These are phyloP conservation scores for Pararge aegeria DNA, from an alignment of 1,140 invertebrate species.

Conservation along the genomic window DNA sequence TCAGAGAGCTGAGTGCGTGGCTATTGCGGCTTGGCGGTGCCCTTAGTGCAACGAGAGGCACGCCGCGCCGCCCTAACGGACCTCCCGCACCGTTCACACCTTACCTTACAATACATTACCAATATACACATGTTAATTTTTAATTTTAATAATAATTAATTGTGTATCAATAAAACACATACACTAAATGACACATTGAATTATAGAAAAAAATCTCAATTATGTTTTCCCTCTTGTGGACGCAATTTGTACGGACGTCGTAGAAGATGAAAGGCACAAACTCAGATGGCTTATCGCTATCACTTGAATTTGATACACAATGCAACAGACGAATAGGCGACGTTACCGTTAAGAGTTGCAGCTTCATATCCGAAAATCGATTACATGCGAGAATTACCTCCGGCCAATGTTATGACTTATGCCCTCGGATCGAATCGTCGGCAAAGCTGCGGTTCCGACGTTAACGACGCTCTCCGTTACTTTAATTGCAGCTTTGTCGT, in stretches of 20 bases:
- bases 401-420: slow-evolving; percentile 41
- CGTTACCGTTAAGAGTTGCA: slow-evolving; percentile 17
- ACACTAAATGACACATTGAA: too few relatives aligned
- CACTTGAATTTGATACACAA: background rate
- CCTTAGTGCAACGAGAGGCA: slow-evolving; percentile 14
- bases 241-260: background rate
- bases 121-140: background rate
- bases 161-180: too few relatives aligned
- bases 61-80: slow-evolving; percentile 12
- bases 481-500: slow-evolving; percentile 68
- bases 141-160: too few relatives aligned
- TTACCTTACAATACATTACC: slow-evolving; percentile 1
- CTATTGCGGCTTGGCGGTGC: background rate
- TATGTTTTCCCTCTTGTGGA: too few relatives aligned
- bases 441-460: slow-evolving; percentile 44
- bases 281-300: background rate
- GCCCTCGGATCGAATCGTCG: slow-evolving; percentile 43
- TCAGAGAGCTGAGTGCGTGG: slow-evolving; percentile 20
- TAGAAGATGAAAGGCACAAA: too few relatives aligned
- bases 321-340: background rate
- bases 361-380: slow-evolving; percentile 34
- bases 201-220: too few relatives aligned
- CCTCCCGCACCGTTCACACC: background rate
- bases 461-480: slow-evolving; percentile 65
- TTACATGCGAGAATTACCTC: slow-evolving; percentile 36